Base-by-base conservation (phyloP, 2,888 invertebrate genomes). In the Drosophila anomalipes region DNA sequence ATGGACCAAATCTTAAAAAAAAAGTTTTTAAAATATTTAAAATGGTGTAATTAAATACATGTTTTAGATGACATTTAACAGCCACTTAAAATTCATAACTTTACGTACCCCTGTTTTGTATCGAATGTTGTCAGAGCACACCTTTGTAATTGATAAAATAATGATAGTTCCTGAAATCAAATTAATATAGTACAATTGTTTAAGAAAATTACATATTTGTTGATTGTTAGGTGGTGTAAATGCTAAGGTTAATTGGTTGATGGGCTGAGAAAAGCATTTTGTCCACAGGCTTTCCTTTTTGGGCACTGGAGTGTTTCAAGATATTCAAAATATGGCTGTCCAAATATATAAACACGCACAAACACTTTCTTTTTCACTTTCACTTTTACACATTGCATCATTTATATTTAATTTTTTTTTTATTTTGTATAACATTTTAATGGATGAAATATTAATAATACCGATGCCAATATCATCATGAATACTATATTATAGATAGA, bases 331-430 rank as follows among this genome's bases (percentile, higher is more conserved):
- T 6, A 54, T 6, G 4, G 7, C 2, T 32, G 4, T 33, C 6
- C 14, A 16, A 54, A 16, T 22, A 22, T 22, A 26, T 26, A 35
- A 19, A 35, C 35, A 22, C 26, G 54, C 22, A 35, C 26, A 19
- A 3, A 19, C 51, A 57, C 57, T 57, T 57, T 57, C 57, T 16
- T 39, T 57, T 28, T 56, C 37, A 56, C 57, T 57, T 39, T 57
- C 37, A 56, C 56, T n/a, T 37, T n/a, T 7, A 37, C 19, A 26
- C 14, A 47, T 47, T 26, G 16, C 22, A 16, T 26, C 16, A 47
- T 26, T 16, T 26, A 26, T 47, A 26, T 26, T 9, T 26, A 47
- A 16, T 16, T 26, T 47, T 9, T 9, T 22, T 26, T 1, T 28
- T 12, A 56, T 28, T 16, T 57, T 57, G 1, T 1, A 14, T n/a